Evolutionary conservation across 2,797 vertebrate genomes (phyloP).

Genomic region (Gallinago nigripennis): DNA sequence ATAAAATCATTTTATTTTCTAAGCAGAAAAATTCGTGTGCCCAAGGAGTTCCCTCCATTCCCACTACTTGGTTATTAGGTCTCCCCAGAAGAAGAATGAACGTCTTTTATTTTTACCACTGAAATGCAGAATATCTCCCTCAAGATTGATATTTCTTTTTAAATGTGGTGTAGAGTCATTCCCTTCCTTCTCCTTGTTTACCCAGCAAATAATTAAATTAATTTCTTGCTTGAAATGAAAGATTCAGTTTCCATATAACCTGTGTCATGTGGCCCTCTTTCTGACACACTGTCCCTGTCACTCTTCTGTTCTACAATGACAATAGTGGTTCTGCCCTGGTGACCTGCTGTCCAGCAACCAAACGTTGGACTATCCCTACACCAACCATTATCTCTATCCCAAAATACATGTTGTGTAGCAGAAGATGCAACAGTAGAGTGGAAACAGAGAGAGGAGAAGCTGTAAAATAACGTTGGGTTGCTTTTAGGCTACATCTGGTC

Average conservation of each 20-base stretch:
- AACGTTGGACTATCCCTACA: neutral
- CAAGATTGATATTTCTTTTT: neutral
- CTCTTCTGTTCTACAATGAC: neutral
- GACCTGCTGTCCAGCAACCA: neutral
- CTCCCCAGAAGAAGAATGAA: neutral
- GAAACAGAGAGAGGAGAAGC: neutral
- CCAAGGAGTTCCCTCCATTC: neutral
- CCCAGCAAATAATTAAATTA: neutral
- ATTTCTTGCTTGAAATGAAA: neutral
- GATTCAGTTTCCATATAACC: neutral
- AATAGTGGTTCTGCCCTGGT: neutral
- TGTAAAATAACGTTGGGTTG: neutral
- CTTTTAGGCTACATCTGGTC: neutral
- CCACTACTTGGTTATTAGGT: neutral
- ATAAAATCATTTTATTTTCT: neutral
- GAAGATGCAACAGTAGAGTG: neutral
- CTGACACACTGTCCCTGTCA: neutral
- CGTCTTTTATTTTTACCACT: neutral
- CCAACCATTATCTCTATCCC: neutral
- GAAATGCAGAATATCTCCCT: neutral
- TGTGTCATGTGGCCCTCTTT: neutral
- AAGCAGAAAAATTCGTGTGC: neutral
- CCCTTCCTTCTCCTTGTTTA: neutral
- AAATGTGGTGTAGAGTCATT: neutral
- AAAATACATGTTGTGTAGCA: neutral